Conservation (phyloP, 2,888 invertebrate genomes). For the Cheilosia variabilis region DNA sequence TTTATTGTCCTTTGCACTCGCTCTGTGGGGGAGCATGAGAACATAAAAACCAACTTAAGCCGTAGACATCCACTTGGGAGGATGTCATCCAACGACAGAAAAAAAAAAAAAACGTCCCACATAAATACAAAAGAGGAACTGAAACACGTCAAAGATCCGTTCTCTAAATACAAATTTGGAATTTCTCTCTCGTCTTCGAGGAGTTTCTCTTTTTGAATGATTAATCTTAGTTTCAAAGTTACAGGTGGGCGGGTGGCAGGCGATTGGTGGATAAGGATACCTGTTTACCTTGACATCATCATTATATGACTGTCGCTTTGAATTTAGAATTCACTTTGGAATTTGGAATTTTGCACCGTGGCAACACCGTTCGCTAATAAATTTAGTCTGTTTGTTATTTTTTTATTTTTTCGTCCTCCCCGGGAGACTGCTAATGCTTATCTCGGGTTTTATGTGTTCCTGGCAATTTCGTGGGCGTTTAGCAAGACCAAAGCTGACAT, state of each 20-base stretch:
- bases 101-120: neutral
- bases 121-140: neutral
- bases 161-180: constrained; percentile 36
- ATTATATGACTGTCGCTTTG: constrained; percentile 57
- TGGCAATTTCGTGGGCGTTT: constrained; percentile 3
- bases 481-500: constrained; percentile 38
- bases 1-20: constrained; percentile 45
- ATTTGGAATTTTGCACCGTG: neutral
- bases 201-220: constrained; percentile 19
- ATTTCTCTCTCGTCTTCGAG: constrained; percentile 52
- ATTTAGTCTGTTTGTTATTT: constrained; percentile 17
- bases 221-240: constrained; percentile 48
- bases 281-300: constrained; percentile 70
- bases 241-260: constrained; percentile 59
- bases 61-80: neutral
- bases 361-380: constrained; percentile 12
- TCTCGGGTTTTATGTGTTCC: neutral
- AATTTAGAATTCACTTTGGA: constrained; percentile 51
- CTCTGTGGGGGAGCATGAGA: constrained; percentile 2
- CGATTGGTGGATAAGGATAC: constrained; percentile 43
- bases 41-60: constrained; percentile 47
- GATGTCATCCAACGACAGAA: neutral
- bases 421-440: constrained; percentile 27
- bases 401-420: constrained; percentile 27
- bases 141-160: constrained; percentile 3